Base-by-base conservation (phyloP, 2,113 vertebrate genomes). In the Himantopus leucocephalus region DNA sequence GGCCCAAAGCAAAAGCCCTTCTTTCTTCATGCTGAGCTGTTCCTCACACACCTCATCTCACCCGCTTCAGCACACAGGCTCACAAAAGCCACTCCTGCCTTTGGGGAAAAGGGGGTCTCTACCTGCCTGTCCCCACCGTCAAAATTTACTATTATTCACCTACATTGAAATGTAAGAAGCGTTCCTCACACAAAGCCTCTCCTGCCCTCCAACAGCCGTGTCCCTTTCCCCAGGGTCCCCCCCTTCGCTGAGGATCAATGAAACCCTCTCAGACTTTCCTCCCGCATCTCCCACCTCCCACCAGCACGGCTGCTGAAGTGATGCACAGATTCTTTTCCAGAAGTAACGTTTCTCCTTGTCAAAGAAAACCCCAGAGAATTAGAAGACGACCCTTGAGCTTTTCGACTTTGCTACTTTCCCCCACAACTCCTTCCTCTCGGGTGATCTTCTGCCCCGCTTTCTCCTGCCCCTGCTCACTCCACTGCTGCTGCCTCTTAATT, bases 161-260 rank as follows among this genome's bases (percentile, higher is more conserved):
- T 22, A 11, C 56, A 18, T 1, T 37, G 75, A 41, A 72, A 60
- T 10, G 41, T 15, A 72, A 45, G 71, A 76, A 30, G 14, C 4
- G 48, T 20, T 74, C 29, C 89, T 84, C 32, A 6, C 19, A 12
- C 45, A 64, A 45, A 60, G 70, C 60, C 35, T n/a, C 66, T 52
- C 58, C 77, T 60, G 9, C 27, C 43, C 63, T 67, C 35, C 21
- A 29, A 35, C 62, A 91, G 76, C 79, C 10, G 0, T 1, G 34
- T 35, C 76, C 60, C 53, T 47, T 52, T 77, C 20, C 32, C 39
- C 3, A 4, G 27, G n/a, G 23, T 39, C 21, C 8, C 29, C 19
- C 18, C 24, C n/a, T 35, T 35, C 0, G 0, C n/a, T 22, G 29
- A 52, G 81, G 78, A 47, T 41, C 75, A 78, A 0, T 23, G 41